Evolutionary conservation across 2,113 vertebrate genomes (phyloP).

Genomic region (Channa maculata): DNA sequence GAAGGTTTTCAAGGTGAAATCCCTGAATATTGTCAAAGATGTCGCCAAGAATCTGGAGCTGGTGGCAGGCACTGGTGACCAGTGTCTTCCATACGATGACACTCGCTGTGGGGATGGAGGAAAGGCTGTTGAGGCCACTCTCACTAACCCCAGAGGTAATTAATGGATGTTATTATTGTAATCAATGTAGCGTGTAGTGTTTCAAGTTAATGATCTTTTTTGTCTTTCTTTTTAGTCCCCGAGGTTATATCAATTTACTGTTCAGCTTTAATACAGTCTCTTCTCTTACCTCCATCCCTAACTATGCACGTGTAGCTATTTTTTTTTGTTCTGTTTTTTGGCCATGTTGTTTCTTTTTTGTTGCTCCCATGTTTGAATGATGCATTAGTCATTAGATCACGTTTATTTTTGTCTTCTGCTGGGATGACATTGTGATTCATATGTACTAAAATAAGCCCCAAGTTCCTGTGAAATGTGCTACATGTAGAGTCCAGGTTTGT

Average conservation of each 20-base stretch:
- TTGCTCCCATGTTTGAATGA: conserved; percentile 41
- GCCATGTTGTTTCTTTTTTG: conserved; percentile 12
- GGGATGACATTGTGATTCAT: conserved; percentile 50
- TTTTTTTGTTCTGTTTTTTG: too few relatives aligned
- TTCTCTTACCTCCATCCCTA: conserved; percentile 24
- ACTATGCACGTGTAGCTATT: neutral
- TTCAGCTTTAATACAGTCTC: conserved; percentile 50
- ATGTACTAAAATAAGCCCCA: conserved; percentile 42
- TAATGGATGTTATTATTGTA: neutral
- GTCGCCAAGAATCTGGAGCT: conserved; percentile 95
- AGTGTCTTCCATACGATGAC: conserved; percentile 97
- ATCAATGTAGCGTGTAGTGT: neutral
- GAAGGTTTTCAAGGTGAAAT: conserved; percentile 95
- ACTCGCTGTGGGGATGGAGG: conserved; percentile 97
- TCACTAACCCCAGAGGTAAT: conserved; percentile 96
- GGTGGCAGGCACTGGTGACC: conserved; percentile 95
- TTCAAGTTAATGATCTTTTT: neutral
- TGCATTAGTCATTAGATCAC: conserved; percentile 60
- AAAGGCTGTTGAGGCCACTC: conserved; percentile 93
- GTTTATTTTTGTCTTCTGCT: conserved; percentile 42
- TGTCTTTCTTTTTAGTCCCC: conserved; percentile 26
- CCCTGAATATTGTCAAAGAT: conserved; percentile 89
- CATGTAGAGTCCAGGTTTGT: neutral
- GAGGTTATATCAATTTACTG: conserved; percentile 58
- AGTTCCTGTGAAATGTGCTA: conserved; percentile 2